These are phyloP conservation scores for Ceratina calcarata DNA, from an alignment of 1,140 invertebrate species.

Conservation along the genomic window DNA sequence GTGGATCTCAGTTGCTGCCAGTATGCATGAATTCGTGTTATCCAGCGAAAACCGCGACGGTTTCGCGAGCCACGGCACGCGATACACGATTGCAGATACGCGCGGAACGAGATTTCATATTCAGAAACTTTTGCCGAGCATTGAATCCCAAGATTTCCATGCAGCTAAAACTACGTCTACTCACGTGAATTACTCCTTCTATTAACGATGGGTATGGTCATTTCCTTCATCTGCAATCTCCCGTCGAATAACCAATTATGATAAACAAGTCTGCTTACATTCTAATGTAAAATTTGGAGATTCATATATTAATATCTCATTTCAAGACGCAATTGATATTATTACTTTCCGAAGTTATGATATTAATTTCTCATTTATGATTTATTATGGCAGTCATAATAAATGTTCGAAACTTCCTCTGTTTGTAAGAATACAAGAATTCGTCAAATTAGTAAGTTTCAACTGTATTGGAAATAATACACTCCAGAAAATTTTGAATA, in stretches of 20 bases:
- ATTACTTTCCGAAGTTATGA: no score
- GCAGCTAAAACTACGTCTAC: background rate
- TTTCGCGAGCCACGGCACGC: background rate
- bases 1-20: background rate
- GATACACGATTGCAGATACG: background rate
- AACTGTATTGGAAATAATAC: no score
- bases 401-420: no score
- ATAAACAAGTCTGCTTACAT: no score
- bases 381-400: no score
- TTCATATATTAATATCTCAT: no score
- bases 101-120: constrained; percentile 10
- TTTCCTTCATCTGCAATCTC: background rate
- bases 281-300: no score
- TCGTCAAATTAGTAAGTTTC: no score
- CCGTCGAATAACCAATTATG: background rate
- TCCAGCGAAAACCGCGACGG: constrained; percentile 11
- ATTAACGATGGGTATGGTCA: background rate
- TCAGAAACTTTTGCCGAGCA: constrained; percentile 12
- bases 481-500: no score
- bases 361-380: no score
- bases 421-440: no score
- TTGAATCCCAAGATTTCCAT: constrained; percentile 22
- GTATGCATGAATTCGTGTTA: constrained; percentile 11
- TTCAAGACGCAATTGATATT: no score
- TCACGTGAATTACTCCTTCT: background rate